Evolutionary conservation across 2,797 vertebrate species (phyloP), one percentile per base, ranked within the genome.

Genomic region (Micrastur ruficollis): DNA sequence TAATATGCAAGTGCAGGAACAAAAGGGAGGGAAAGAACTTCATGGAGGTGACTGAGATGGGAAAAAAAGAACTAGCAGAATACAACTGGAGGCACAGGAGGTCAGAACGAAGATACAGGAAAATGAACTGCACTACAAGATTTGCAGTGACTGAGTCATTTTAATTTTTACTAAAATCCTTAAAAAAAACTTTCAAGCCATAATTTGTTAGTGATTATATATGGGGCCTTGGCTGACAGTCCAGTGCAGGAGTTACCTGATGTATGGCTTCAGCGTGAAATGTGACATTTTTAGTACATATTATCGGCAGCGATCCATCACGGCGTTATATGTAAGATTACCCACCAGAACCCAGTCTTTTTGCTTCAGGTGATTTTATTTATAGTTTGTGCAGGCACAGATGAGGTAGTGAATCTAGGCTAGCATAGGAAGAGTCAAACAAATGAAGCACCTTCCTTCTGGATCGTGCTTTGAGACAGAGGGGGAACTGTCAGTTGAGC

Each of bases 321-420:
- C 8, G 5, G 59, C 11, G 14, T 78, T 87, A 62, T 63, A 81
- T 40, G 78, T 92, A 92, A 93, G 91, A 80, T 84, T 86, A 91
- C 58, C 27, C 49, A 78, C 75, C 44, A 63, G 82, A 94, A 91
- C 27, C 13, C n/a, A 11, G 49, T 12, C 50, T 72, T 90, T 86
- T 94, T 94, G 75, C 88, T 96, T 89, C 78, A 84, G 84, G 72
- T 94, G 85, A 62, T 92, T 96, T 97, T 95, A 93, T 95, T 95
- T 95, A 86, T 58, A 63, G 36, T 58, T 89, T 81, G 44, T 82
- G 53, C 72, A 62, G 70, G 61, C 50, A 55, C 27, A 78, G 81
- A 93, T 8, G 63, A 85, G 40, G 47, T 26, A 53, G 62, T 75
- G 71, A 95, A 81, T 59, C 36, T 65, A 71, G 18, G 59, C 62